Conservation (phyloP, 2,797 vertebrate species). For the Tauraco hartlaubi region DNA sequence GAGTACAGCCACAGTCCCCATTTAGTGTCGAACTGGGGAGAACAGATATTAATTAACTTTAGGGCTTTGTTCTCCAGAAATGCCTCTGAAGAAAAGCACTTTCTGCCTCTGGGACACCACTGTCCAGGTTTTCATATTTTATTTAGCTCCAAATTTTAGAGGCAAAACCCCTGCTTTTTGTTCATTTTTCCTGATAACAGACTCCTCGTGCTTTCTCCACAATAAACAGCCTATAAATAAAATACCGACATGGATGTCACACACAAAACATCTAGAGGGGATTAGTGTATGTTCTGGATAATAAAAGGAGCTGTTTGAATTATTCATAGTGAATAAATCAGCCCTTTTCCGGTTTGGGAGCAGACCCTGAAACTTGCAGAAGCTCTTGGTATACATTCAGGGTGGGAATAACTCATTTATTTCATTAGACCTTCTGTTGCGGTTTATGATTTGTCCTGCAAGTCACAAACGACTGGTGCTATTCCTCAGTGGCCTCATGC, state of each 20-base stretch:
- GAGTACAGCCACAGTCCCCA: not conserved
- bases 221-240: conserved; percentile 53
- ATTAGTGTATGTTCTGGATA: conserved; percentile 52
- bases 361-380: not conserved
- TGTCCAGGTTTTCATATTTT: conserved; percentile 44
- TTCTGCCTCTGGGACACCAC: not conserved
- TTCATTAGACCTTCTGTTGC: not conserved
- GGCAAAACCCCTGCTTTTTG: conserved; percentile 14
- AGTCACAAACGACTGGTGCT: not conserved
- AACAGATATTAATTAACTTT: conserved; percentile 58
- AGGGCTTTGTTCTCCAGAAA: conserved; percentile 53
- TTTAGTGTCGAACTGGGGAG: not conserved
- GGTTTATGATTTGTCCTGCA: not conserved
- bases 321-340: conserved; percentile 55
- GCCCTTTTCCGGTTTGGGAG: not conserved
- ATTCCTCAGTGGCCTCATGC: not conserved
- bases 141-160: conserved; percentile 20
- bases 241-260: conserved; percentile 40
- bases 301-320: conserved; percentile 52
- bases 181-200: conserved; percentile 25
- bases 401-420: not conserved
- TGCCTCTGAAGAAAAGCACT: conserved; percentile 33
- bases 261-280: conserved; percentile 57
- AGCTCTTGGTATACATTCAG: not conserved
- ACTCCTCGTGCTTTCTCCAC: not conserved